Base-by-base conservation (phyloP, 2,113 vertebrate genomes). In the Apteryx mantelli region DNA sequence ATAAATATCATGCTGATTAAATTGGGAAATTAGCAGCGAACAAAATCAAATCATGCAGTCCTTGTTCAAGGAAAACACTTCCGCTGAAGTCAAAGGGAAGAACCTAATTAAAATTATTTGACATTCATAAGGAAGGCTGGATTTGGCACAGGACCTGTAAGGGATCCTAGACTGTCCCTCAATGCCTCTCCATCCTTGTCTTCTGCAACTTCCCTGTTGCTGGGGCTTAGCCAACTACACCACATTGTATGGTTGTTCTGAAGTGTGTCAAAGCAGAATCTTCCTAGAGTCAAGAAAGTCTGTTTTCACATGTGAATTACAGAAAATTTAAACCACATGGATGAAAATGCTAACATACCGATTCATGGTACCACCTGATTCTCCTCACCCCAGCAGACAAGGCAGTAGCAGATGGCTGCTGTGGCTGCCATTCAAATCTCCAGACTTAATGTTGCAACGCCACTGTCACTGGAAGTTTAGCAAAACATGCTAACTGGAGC, bases 221-320 rank as follows among this genome's bases (percentile, higher is more conserved):
- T 0, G 0, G 8, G 28, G 11, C 10, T 56, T 66, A 4, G 4
- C 30, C 46, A 66, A 2, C 21, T 46, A 14, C 25, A 38, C 26
- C 8, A 7, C 0, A 5, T 11, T 8, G 3, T 38, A 28, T 1
- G 21, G 26, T 44, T 34, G 52, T 19, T 68, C 4, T 46, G 88
- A 81, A 46, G 28, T 2, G 2, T 1, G 2, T 38, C 70, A 74
- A 92, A 86, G 36, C 55, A 91, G 55, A 73, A 44, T 14, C 28
- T 86, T 38, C 21, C 12, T 5, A 14, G 36, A 73, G 19, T 5
- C 50, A 60, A 69, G 24, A 7, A 65, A 53, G 55, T 11, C 44
- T 64, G 25, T 15, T 71, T 84, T 81, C 86, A 60, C 26, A 28
- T 3, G 3, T 40, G 68, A 68, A 61, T 46, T 46, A 42, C 52